These are phyloP conservation scores for Monodelphis domestica DNA, from an alignment of 2,797 vertebrate genomes.

Conservation along the genomic window DNA sequence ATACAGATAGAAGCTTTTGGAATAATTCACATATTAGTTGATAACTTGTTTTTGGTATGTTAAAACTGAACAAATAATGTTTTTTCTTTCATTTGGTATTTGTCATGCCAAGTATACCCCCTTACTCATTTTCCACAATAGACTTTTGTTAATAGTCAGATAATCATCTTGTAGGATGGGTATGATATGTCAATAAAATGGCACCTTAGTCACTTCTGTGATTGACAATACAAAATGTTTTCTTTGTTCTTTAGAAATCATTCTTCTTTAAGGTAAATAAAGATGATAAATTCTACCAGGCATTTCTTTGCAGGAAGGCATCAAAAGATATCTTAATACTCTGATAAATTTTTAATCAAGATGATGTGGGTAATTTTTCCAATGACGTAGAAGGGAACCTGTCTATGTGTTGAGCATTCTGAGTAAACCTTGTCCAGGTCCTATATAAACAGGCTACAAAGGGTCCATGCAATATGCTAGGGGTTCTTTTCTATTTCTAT, in stretches of 20 bases:
- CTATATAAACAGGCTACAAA: background rate
- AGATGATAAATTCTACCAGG: conserved; percentile 52
- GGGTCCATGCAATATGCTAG: background rate
- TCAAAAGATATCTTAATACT: conserved; percentile 31
- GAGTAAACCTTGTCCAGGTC: background rate
- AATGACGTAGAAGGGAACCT: background rate
- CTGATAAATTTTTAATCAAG: background rate
- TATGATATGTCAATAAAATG: conserved; percentile 36
- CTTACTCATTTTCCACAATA: background rate
- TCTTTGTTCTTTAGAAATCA: conserved; percentile 58
- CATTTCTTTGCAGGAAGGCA: conserved; percentile 42
- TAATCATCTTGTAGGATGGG: background rate
- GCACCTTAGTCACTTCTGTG: background rate
- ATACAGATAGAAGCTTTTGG: background rate
- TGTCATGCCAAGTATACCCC: too few species aligned
- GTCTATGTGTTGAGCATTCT: background rate
- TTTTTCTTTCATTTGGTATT: too few species aligned
- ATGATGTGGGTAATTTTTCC: background rate
- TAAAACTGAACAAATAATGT: too few species aligned
- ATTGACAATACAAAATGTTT: conserved; percentile 48
- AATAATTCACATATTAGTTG: too few species aligned
- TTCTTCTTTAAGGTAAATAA: conserved; percentile 38
- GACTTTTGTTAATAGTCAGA: background rate
- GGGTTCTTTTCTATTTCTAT: background rate
- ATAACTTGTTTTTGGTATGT: too few species aligned